Evolutionary conservation across 2,113 vertebrate species (phyloP), one percentile per base, ranked within the genome.

Genomic region (Lutjanus erythropterus): DNA sequence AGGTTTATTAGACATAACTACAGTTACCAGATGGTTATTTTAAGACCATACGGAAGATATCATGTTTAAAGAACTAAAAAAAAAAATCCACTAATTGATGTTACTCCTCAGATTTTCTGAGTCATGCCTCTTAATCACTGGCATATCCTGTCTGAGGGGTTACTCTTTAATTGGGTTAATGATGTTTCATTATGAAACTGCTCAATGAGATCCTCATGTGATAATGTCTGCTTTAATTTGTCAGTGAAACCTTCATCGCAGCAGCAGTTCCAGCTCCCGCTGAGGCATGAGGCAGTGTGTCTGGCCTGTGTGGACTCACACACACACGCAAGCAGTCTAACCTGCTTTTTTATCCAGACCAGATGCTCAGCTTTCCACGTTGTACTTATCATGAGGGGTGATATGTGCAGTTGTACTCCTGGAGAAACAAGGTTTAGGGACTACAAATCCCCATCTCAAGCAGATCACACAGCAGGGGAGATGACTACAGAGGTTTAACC

Each of bases 101-200:
- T 21, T 29, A 31, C 2, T 29, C 16, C 19, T 71, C 12, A 33
- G 14, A n/a, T 31, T 50, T 27, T 16, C 35, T 27, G 21, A 67
- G 37, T 49, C 27, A n/a, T 53, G 21, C 23, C 16, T 53, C 25
- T 41, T 59, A 58, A 76, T 85, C 76, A 60, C 39, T 46, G 39
- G 15, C 74, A 65, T 71, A 39, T 50, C 78, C 58, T 0, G 61
- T 85, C 60, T 80, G 42, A 82, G 66, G 55, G 62, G 66, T 47
- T 49, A 47, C 78, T 60, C 81, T 75, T 53, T 81, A 89, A 91
- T 83, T 83, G 89, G 25, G 78, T 79, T 84, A 82, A 93, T 88
- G 86, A 83, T 46, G 77, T 75, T n/a, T 87, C 70, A 72, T 93
- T 80, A 84, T 71, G 60, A 68, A 86, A 83, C 67, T 33, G 7